Evolutionary conservation across 2,888 invertebrate genomes (phyloP).

Genomic region (Cephus pygmeus): DNA sequence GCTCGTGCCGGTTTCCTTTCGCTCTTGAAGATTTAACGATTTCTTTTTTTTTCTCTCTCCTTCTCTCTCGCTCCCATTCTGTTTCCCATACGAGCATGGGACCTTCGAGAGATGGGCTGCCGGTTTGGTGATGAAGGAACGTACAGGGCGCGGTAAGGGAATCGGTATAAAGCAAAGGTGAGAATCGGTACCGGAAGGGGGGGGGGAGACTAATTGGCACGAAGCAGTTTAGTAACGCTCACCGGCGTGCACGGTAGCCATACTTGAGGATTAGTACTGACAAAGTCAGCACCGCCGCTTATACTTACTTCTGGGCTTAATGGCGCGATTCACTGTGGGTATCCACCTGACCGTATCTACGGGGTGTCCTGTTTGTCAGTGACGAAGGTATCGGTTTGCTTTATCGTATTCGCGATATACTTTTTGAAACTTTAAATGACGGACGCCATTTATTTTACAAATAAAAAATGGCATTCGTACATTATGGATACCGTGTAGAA

Average conservation of each 20-base stretch:
- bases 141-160: neutral
- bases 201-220: slow-evolving; percentile 30
- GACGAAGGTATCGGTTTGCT: neutral
- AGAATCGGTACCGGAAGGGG: slow-evolving; percentile 2
- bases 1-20: slow-evolving; percentile 15
- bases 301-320: slow-evolving; percentile 4
- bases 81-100: slow-evolving; percentile 13
- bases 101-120: slow-evolving; percentile 13
- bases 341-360: slow-evolving; percentile 8
- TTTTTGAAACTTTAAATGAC: neutral
- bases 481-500: neutral
- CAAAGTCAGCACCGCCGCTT: slow-evolving; percentile 37
- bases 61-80: neutral
- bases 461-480: neutral
- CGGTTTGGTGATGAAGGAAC: neutral
- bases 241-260: slow-evolving; percentile 12
- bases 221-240: slow-evolving; percentile 26
- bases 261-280: slow-evolving; percentile 40
- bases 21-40: slow-evolving; percentile 4
- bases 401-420: neutral
- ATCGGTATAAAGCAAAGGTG: neutral
- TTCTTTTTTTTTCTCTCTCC: slow-evolving; percentile 5
- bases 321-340: neutral
- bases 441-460: neutral
- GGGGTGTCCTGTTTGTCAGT: neutral